Evolutionary conservation across 2,888 invertebrate species (phyloP), one percentile per base, ranked within the genome.

Genomic region (Caenorhabditis sinica): DNA sequence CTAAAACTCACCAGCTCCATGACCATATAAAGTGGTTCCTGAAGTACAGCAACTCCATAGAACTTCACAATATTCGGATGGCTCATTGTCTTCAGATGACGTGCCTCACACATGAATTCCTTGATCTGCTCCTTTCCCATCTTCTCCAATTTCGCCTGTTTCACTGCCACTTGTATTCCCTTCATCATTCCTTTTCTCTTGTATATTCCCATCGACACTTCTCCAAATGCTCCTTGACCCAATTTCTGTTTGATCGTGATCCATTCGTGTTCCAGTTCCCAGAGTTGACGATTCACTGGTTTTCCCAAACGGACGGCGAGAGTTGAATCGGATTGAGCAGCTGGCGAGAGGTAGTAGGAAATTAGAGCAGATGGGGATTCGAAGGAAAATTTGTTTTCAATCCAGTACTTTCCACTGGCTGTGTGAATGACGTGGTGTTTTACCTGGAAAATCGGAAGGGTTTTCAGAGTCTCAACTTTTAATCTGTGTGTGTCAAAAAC

Each of bases 161-260:
- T 76, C 17, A 85, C 61, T 5, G 82, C 85, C 17, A 82, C 82
- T 33, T 23, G 30, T 9, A 36, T 20, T 2, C 51, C 51, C 25
- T 45, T 45, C 43, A 65, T 43, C 65, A 43, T 65, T 17, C 33
- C 51, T 36, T 28, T 43, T 15, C 49, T 53, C 25, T 72, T 73
- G 45, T 73, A 65, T n/a, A 40, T 23, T 23, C 63, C 71, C 25
- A 23, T 28, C 4, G 63, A 72, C 5, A 68, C 65, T 69, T 90
- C 88, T 53, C 89, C 89, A 74, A 89, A 89, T 20, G 89, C 90
- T 23, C 90, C 86, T 60, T 89, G 86, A n/a, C 90, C 90, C 43
- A 89, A 68, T 65, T 88, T 89, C 83, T 89, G 89, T 17, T 73
- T 63, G 17, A 82, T 72, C 23, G 43, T 45, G 56, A 90, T 83